A percentile compares a stretch with the other conserved stretches of the same genome.
Evolutionary conservation across 2,797 vertebrate species (phyloP).

Genomic region (Microctenopoma lineatum): DNA sequence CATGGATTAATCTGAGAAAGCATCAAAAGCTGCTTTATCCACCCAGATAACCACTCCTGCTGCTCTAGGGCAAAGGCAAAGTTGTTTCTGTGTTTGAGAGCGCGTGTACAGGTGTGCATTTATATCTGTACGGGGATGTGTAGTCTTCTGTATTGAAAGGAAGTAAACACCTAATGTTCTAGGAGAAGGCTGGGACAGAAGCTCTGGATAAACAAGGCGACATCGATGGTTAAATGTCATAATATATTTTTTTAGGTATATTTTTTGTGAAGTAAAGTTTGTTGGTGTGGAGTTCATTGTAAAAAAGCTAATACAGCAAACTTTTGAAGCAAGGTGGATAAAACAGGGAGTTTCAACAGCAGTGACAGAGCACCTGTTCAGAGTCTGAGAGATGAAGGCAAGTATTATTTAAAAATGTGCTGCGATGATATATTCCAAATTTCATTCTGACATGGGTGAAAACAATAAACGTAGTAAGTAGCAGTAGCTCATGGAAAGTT

Average conservation of each 20-base stretch:
- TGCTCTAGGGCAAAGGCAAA: slow-evolving; percentile 46
- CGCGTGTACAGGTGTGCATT: slow-evolving; percentile 15
- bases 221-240: slow-evolving; percentile 16
- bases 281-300: neutral
- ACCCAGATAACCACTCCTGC: slow-evolving; percentile 59
- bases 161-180: slow-evolving; percentile 43
- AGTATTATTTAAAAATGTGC: slow-evolving; percentile 28
- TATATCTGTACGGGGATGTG: slow-evolving; percentile 13
- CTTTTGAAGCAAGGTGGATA: slow-evolving; percentile 24
- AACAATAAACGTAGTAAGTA: neutral
- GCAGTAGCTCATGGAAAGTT: slow-evolving; percentile 1
- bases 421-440: slow-evolving; percentile 26
- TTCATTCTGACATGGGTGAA: slow-evolving; percentile 8
- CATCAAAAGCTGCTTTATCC: slow-evolving; percentile 63
- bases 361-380: slow-evolving; percentile 12
- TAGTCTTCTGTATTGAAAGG: slow-evolving; percentile 13
- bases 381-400: slow-evolving; percentile 18
- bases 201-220: slow-evolving; percentile 34
- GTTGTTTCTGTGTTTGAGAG: slow-evolving; percentile 4
- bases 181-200: slow-evolving; percentile 39
- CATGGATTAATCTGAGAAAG: slow-evolving; percentile 59
- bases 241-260: slow-evolving; percentile 15
- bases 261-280: slow-evolving; percentile 31
- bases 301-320: slow-evolving; percentile 27
- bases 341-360: slow-evolving; percentile 16